Percentiles rank a stretch among this genome's conserved stretches.
Conservation (phyloP, 2,888 invertebrate species). For the Philereme vetulata region DNA sequence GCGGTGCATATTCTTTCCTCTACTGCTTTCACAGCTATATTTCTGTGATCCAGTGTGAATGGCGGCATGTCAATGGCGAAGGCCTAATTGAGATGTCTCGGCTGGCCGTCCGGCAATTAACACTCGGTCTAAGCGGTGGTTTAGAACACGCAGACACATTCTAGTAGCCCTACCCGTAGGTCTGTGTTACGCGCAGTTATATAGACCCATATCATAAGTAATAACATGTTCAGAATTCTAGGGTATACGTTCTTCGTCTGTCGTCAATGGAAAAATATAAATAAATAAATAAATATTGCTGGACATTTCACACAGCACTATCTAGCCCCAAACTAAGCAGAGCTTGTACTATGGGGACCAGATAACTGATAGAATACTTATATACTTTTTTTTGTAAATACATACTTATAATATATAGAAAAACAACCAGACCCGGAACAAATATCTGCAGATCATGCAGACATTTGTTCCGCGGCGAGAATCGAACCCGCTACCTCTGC, state of each 20-base stretch:
- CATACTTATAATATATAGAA: too few species aligned
- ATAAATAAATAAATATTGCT: too few species aligned
- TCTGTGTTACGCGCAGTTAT: conserved; percentile 25
- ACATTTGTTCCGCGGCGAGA: too few species aligned
- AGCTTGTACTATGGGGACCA: too few species aligned
- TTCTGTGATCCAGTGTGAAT: conserved; percentile 53
- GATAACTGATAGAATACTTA: too few species aligned
- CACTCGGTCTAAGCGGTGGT: conserved; percentile 49
- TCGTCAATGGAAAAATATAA: background rate
- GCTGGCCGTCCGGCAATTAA: conserved; percentile 63
- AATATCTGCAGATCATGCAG: too few species aligned
- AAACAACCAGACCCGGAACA: too few species aligned
- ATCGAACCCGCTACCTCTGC: too few species aligned
- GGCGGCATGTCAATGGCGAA: conserved; percentile 58
- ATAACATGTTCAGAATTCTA: conserved; percentile 15
- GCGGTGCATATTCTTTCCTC: too few species aligned
- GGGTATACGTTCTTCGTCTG: background rate
- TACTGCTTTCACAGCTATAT: conserved; percentile 14
- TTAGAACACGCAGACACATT: conserved; percentile 39
- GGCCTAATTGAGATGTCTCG: conserved; percentile 57
- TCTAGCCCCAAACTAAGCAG: too few species aligned
- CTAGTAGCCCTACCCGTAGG: conserved; percentile 7
- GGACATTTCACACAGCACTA: too few species aligned
- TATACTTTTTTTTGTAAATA: too few species aligned
- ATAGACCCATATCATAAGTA: background rate